A percentile compares a stretch with the other conserved stretches of the same genome.
Conservation (phyloP, 1,140 invertebrate species). For the Planococcus citri region DNA sequence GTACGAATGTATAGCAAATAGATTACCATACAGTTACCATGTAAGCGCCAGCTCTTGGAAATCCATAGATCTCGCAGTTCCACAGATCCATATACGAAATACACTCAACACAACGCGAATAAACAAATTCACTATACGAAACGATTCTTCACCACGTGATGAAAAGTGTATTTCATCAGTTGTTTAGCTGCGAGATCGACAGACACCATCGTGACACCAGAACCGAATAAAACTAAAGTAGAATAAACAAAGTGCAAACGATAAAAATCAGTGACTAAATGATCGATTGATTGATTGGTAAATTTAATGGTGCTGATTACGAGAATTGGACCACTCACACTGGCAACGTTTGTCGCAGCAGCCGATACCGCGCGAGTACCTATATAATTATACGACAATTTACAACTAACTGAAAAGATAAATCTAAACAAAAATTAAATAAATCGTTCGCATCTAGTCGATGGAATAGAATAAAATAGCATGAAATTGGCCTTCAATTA, state of each 20-base stretch:
- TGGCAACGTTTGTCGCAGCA: too few relatives aligned
- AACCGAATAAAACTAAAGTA: too few relatives aligned
- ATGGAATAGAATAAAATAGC: conserved; percentile 10
- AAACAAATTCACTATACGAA: background rate
- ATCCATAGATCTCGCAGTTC: background rate
- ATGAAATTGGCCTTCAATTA: conserved; percentile 19
- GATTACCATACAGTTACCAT: background rate
- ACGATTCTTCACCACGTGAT: too few relatives aligned
- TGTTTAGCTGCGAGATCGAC: background rate
- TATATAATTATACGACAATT: background rate
- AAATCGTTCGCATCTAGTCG: conserved; percentile 17
- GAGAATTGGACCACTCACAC: background rate
- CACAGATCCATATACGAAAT: too few relatives aligned
- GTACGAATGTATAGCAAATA: too few relatives aligned
- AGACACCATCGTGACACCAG: background rate
- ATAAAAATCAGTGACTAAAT: too few relatives aligned
- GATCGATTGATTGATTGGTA: too few relatives aligned
- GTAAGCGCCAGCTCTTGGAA: background rate
- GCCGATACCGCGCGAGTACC: too few relatives aligned
- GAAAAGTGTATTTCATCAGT: too few relatives aligned
- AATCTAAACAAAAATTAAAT: background rate
- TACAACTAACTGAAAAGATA: conserved; percentile 4
- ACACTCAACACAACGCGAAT: too few relatives aligned
- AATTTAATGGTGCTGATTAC: too few relatives aligned
- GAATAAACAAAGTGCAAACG: too few relatives aligned